Evolutionary conservation across 1,140 invertebrate genomes (phyloP), one percentile per base, ranked within the genome.

Genomic region (Pectinophora gossypiella): DNA sequence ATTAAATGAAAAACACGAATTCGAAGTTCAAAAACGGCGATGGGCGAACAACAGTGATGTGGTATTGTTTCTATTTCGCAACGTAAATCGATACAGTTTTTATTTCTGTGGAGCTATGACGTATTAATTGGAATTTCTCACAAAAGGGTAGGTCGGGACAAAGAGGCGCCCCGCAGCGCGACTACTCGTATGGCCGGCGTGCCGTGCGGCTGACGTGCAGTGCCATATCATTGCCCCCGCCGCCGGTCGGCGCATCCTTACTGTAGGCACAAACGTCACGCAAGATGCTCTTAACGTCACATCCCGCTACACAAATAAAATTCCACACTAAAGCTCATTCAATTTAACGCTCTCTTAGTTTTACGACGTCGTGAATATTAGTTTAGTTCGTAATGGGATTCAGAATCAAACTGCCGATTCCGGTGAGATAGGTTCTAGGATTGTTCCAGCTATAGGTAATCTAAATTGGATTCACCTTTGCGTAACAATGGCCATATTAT

Each of bases 41-140:
- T 23, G n/a, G n/a, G n/a, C n/a, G 20, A 20, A 53, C 51, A 51
- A 61, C 56, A 56, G 51, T 59, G 43, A 49, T 44, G 48, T 53
- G 49, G 53, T 52, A 64, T 62, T 61, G 59, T 68, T 71, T 45
- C 51, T 56, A 45, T 61, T 63, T 52, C 45, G 52, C 43, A 50
- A 53, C 46, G 47, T 52, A 50, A 59, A 61, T 66, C 56, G 63
- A 63, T 66, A 59, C 19, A 42, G 27, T 38, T 36, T 49, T 50
- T 62, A 40, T 40, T 40, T 15, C 15, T 1, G 16, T 40, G 16
- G 36, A 66, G 50, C 47, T 67, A 59, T 61, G 63, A 65, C 62
- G 57, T 66, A 66, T 65, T 75, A 75, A 75, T 75, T 75, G 64
- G 64, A 70, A 65, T 67, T 60, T 62, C 59, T 62, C 58, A 68